Conservation (phyloP, 2,888 invertebrate genomes). For the Magallana nippona region DNA sequence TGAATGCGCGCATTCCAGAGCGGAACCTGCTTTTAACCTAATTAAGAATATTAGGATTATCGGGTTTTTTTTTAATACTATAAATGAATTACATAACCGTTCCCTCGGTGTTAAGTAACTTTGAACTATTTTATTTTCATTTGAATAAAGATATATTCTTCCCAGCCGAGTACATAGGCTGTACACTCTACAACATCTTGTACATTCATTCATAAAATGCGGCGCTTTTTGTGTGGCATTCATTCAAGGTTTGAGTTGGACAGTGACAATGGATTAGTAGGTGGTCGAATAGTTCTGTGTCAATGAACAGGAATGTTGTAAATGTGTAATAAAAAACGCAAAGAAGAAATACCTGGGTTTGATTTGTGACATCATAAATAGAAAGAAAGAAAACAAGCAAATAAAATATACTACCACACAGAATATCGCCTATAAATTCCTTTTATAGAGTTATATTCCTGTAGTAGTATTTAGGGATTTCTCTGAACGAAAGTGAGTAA, state of each 20-base stretch:
- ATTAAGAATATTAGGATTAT: background rate
- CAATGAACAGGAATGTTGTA: background rate
- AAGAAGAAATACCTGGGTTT: constrained; percentile 1
- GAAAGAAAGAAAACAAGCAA: background rate
- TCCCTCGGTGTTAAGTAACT: background rate
- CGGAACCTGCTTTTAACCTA: background rate
- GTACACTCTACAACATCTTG: background rate
- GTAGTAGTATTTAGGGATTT: no score
- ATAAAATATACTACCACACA: no score
- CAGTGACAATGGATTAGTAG: background rate
- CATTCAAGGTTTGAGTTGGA: background rate
- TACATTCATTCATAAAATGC: background rate
- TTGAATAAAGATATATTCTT: no score
- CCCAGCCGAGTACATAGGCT: no score
- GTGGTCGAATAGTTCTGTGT: background rate
- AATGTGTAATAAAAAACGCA: background rate
- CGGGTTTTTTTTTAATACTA: background rate
- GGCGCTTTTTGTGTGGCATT: background rate
- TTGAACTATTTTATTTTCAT: background rate
- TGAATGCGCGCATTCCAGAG: background rate
- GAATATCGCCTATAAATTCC: no score
- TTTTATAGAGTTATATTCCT: no score
- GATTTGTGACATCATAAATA: constrained; percentile 13
- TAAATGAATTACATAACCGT: background rate
- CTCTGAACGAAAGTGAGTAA: no score